Base-by-base conservation (phyloP, 2,113 vertebrate species). In the Macrotis lagotis region DNA sequence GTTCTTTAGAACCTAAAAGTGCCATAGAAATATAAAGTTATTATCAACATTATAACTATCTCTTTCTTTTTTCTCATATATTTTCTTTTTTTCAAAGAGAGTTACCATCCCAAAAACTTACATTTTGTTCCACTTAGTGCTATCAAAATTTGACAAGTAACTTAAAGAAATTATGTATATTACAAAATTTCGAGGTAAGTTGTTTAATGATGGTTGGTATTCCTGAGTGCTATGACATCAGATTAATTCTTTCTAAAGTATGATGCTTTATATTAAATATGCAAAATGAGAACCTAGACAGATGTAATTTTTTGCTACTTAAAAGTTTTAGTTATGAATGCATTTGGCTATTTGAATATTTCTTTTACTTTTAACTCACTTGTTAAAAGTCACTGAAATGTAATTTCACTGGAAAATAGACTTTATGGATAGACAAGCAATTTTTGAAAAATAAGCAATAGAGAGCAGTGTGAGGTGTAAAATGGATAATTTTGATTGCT, bases 71-170 rank as follows among this genome's bases (percentile, higher is more conserved):
- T 48, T 83, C 28, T 90, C 31, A 50, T n/a, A 14, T 0, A 19
- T 37, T 3, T 11, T 88, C 24, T 19, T 22, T 11, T 31, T 74
- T 28, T 25, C 10, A 44, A 89, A 48, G 55, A 93, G 89, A 96
- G 52, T 53, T 53, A 49, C n/a, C n/a, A 90, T 92, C 25, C 1
- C 37, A 51, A 6, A 25, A 14, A 93, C 5, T 26, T 12, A 51
- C 44, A 51, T 91, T 90, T 91, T 50, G 90, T 88, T 94, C 51
- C 49, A 16, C 19, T 49, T 24, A 25, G 0, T 55, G 26, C 25
- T 90, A 12, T 95, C 50, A 5, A 48, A 88, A 44, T 50, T 91
- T 93, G 89, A 66, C 95, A 83, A 89, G 94, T 94, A 92, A 16
- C 50, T 92, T 91, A 93, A 88, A 19, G 92, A 90, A 91, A 48